Percentiles rank a stretch among this genome's conserved stretches.
Conservation (phyloP, 2,113 vertebrate genomes). For the Ophiodon elongatus region DNA sequence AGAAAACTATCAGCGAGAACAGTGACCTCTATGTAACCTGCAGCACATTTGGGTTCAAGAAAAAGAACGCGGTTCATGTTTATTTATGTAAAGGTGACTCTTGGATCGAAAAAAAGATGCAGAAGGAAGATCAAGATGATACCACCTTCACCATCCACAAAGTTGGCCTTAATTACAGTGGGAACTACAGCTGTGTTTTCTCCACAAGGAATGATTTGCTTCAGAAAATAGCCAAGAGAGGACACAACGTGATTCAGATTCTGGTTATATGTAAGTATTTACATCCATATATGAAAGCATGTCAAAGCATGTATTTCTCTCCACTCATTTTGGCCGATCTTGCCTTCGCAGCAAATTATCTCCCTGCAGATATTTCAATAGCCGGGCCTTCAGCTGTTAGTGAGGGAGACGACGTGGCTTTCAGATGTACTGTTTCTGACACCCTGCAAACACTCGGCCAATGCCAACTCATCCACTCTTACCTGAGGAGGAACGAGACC, state of each 20-base stretch:
- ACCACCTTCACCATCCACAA: neutral
- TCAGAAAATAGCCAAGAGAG: neutral
- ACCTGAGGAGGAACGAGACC: constrained; percentile 57
- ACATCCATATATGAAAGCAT: neutral
- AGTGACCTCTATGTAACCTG: constrained; percentile 53
- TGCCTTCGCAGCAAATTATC: constrained; percentile 51
- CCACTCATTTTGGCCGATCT: constrained; percentile 15
- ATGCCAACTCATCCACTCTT: constrained; percentile 45
- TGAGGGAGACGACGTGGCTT: constrained; percentile 23
- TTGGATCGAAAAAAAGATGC: accelerated
- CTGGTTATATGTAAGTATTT: constrained; percentile 52
- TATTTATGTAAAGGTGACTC: constrained; percentile 37
- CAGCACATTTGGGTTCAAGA: constrained; percentile 43
- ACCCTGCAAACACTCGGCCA: neutral
- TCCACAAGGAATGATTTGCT: accelerated
- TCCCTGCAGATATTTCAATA: constrained; percentile 54
- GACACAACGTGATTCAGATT: constrained; percentile 43
- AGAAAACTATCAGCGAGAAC: constrained; percentile 43
- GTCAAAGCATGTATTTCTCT: neutral
- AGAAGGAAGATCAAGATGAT: neutral
- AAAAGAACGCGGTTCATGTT: neutral
- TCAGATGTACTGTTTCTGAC: constrained; percentile 42
- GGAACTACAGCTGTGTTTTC: constrained; percentile 66
- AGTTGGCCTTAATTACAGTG: constrained; percentile 9
- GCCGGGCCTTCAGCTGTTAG: neutral